Percentiles rank a stretch among this genome's conserved stretches.
Evolutionary conservation across 2,797 vertebrate species (phyloP).

Genomic region (Nannoperca obscura): DNA sequence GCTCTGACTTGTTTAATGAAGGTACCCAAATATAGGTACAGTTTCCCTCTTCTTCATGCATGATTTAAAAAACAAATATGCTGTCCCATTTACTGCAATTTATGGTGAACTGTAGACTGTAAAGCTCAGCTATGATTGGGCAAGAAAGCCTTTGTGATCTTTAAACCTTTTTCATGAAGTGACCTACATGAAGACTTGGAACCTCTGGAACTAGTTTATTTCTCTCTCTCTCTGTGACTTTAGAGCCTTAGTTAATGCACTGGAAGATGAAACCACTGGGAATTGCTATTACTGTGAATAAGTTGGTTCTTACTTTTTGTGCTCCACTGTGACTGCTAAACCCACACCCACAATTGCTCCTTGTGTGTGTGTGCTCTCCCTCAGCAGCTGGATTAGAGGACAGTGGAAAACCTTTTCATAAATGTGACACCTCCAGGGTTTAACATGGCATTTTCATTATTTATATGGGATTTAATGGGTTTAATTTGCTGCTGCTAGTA

Average conservation of each 20-base stretch:
- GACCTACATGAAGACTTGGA: slow-evolving; percentile 52
- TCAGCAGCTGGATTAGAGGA: slow-evolving; percentile 51
- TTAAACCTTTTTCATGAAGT: slow-evolving; percentile 64
- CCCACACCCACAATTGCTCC: slow-evolving; percentile 17
- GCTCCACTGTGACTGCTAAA: slow-evolving; percentile 41
- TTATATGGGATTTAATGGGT: slow-evolving; percentile 48
- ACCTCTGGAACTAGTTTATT: slow-evolving; percentile 44
- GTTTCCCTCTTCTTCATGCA: slow-evolving; percentile 40
- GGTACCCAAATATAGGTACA: slow-evolving; percentile 31
- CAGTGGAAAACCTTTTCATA: slow-evolving; percentile 48
- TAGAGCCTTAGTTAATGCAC: slow-evolving; percentile 59
- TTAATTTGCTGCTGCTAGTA: slow-evolving; percentile 13
- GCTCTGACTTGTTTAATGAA: slow-evolving; percentile 26
- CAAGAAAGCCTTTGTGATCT: slow-evolving; percentile 63
- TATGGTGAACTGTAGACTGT: slow-evolving; percentile 37
- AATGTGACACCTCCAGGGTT: slow-evolving; percentile 50
- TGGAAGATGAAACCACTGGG: slow-evolving; percentile 54
- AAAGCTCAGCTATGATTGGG: slow-evolving; percentile 34
- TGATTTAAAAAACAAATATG: slow-evolving; percentile 51
- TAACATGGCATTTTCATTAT: slow-evolving; percentile 47
- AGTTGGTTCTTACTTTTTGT: slow-evolving; percentile 48
- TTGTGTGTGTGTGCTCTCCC: slow-evolving; percentile 17
- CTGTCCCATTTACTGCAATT: slow-evolving; percentile 27
- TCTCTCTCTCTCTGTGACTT: slow-evolving; percentile 35
- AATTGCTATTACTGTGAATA: slow-evolving; percentile 62